These are phyloP conservation scores for Parthenolecanium corni DNA, from an alignment of 2,888 invertebrate genomes.

Conservation along the genomic window DNA sequence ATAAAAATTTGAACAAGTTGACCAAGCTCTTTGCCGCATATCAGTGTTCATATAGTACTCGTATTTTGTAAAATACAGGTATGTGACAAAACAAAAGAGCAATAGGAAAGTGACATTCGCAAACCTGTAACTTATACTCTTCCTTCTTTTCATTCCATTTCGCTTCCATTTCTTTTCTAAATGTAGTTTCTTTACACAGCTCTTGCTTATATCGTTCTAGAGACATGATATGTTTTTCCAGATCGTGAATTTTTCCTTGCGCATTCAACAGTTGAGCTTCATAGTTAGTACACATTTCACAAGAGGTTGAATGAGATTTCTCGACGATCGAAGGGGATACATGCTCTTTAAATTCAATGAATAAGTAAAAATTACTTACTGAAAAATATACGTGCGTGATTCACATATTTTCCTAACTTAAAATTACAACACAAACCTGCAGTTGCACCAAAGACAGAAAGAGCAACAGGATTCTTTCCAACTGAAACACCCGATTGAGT, in stretches of 20 bases:
- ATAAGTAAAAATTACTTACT: no score
- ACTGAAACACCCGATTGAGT: no score
- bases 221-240: constrained; percentile 40
- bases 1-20: background rate
- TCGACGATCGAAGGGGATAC: background rate
- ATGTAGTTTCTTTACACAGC: constrained; percentile 56
- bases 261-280: constrained; percentile 69
- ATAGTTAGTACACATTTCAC: constrained; percentile 81
- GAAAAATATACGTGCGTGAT: no score
- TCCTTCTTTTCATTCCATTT: constrained; percentile 67
- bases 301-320: constrained; percentile 39
- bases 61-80: no score
- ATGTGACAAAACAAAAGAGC: no score
- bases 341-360: no score
- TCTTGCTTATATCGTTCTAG: constrained; percentile 48
- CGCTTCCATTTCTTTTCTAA: constrained; percentile 62
- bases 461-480: no score
- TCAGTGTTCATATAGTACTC: constrained; percentile 40
- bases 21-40: background rate
- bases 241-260: constrained; percentile 43
- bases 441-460: no score
- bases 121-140: constrained; percentile 55
- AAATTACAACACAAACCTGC: no score
- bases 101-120: no score
- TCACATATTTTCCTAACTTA: no score